Evolutionary conservation across 2,113 vertebrate genomes (phyloP).

Genomic region (Lontra canadensis): DNA sequence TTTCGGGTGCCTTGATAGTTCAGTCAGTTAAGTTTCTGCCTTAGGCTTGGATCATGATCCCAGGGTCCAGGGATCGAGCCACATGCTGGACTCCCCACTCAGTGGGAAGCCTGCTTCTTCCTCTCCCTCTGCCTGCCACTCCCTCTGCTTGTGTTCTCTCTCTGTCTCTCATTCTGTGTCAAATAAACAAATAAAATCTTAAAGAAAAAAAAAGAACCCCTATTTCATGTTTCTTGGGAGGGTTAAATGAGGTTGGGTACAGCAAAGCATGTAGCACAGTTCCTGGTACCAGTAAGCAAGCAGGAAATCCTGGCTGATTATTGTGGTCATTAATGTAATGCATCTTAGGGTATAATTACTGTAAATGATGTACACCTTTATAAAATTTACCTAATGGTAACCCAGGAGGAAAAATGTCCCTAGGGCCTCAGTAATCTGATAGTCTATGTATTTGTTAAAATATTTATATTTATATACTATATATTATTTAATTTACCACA

Average conservation of each 20-base stretch:
- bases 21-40: neutral
- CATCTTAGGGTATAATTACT: neutral
- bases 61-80: neutral
- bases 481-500: neutral
- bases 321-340: neutral
- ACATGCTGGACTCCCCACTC: neutral
- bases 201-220: neutral
- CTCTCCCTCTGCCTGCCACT: neutral
- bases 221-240: neutral
- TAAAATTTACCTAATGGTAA: neutral
- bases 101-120: neutral
- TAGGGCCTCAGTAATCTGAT: neutral
- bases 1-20: neutral
- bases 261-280: neutral
- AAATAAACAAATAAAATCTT: too few species aligned
- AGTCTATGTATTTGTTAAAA: neutral
- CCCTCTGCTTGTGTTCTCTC: too few species aligned
- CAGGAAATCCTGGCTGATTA: neutral
- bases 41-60: neutral
- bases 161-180: too few species aligned
- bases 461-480: neutral
- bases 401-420: neutral
- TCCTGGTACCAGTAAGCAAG: neutral
- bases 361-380: neutral
- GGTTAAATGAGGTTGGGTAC: neutral